Evolutionary conservation across 2,797 vertebrate species (phyloP).

Genomic region (Micropoecilia bifurca): DNA sequence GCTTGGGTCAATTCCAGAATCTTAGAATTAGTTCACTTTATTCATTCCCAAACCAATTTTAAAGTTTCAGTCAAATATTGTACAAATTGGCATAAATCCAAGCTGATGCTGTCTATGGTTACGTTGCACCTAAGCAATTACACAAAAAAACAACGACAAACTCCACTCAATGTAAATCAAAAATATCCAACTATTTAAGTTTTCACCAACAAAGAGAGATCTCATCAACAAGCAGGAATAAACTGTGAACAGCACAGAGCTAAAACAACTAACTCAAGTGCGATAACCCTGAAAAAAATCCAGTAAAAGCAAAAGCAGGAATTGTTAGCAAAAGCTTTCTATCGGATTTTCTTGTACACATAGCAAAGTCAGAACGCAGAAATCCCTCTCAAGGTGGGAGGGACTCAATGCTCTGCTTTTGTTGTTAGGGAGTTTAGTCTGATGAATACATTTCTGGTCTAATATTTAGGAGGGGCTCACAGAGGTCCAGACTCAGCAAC

Average conservation of each 20-base stretch:
- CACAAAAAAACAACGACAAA: no score
- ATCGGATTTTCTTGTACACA: not conserved
- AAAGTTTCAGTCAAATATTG: not conserved
- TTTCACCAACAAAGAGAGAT: not conserved
- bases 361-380: not conserved
- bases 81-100: not conserved
- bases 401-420: not conserved
- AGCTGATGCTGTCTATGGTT: not conserved
- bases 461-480: not conserved
- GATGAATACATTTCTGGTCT: not conserved
- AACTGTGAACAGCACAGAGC: not conserved
- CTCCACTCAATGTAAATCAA: not conserved
- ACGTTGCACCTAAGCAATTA: not conserved
- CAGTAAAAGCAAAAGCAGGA: not conserved
- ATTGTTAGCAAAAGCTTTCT: not conserved
- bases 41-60: not conserved
- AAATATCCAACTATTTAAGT: not conserved
- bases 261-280: not conserved
- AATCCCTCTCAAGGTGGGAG: not conserved
- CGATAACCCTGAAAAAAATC: not conserved
- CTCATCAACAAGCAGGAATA: not conserved
- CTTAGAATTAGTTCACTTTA: not conserved
- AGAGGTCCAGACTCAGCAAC: conserved; percentile 27
- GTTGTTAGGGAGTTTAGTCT: not conserved
- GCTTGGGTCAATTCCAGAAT: no score